Conservation (phyloP, 2,888 invertebrate species). For the Unio pictorum region DNA sequence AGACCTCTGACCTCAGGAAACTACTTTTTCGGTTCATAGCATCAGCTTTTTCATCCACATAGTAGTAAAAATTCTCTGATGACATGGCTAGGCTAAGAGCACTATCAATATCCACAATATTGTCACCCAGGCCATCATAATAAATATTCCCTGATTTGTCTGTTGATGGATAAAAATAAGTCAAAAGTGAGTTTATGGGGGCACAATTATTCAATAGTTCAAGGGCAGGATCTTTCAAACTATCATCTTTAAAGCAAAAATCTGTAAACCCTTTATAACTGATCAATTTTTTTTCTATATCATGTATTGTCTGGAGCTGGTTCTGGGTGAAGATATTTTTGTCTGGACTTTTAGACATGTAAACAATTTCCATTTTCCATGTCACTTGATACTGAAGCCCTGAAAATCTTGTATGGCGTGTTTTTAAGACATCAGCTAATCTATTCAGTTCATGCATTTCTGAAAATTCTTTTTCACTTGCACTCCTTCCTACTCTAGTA, state of each 20-base stretch:
- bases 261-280: constrained; percentile 51
- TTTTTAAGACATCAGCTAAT: no score
- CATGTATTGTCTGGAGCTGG: constrained; percentile 52
- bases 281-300: constrained; percentile 57
- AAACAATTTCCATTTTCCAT: constrained; percentile 56
- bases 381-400: constrained; percentile 27
- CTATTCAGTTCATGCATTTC: no score
- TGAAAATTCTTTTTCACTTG: neutral
- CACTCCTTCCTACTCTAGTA: neutral
- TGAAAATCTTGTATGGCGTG: neutral
- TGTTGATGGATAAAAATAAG: constrained; percentile 64
- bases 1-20: constrained; percentile 59
- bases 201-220: constrained; percentile 52
- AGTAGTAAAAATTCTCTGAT: constrained; percentile 62
- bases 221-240: constrained; percentile 41
- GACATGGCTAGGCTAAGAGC: constrained; percentile 62
- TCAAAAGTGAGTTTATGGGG: constrained; percentile 63
- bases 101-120: constrained; percentile 55
- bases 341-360: constrained; percentile 49
- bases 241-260: constrained; percentile 57
- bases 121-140: constrained; percentile 63
- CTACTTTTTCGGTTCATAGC: constrained; percentile 50
- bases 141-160: constrained; percentile 38
- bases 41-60: constrained; percentile 63
- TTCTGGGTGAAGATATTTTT: constrained; percentile 65